Evolutionary conservation across 2,888 invertebrate genomes (phyloP), one percentile per base, ranked within the genome.

Genomic region (Drosophila macrospina): DNA sequence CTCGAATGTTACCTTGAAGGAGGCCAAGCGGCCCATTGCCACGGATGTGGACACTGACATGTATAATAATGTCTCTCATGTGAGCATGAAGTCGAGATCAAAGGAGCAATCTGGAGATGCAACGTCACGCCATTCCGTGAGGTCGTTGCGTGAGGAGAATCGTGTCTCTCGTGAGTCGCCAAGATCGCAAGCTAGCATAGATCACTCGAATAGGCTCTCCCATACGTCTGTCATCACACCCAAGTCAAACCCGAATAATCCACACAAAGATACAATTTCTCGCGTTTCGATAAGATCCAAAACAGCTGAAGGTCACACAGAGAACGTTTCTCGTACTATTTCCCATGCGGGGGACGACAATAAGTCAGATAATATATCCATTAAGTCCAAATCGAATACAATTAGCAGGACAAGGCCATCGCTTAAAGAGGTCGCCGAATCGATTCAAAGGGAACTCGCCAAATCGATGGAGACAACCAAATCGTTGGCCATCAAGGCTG

Each of bases 401-500:
- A 13, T n/a, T 8, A 36, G n/a, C n/a, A 26, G 5, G 0, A 32
- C 24, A 5, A 47, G 10, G 2, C 28, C 20, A 3, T 54, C 60
- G 4, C 10, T 61, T 2, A 47, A 4, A 0, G 54, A 72, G 2
- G 5, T 57, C 0, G 36, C 63, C 0, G 76, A 68, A 8, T 30
- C 26, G 2, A 36, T 75, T 0, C 54, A 55, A 13, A 57, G 44
- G 16, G 60, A 69, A 10, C 13, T 52, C 0, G 20, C 45, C 10
- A 5, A 7, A 7, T 55, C 69, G 0, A 48, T 64, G 51, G 26
- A 48, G 13, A 45, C 57, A 0, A 24, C 64, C 1, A 45, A 52
- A 8, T n/a, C 57, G 0, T 6, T 72, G 7, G 54, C 66, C 13
- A 41, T 66, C 5, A 75, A 83, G 42, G 78, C 66, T 0, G 65